Evolutionary conservation across 2,888 invertebrate species (phyloP).

Genomic region (Aleiodes leptofemur): DNA sequence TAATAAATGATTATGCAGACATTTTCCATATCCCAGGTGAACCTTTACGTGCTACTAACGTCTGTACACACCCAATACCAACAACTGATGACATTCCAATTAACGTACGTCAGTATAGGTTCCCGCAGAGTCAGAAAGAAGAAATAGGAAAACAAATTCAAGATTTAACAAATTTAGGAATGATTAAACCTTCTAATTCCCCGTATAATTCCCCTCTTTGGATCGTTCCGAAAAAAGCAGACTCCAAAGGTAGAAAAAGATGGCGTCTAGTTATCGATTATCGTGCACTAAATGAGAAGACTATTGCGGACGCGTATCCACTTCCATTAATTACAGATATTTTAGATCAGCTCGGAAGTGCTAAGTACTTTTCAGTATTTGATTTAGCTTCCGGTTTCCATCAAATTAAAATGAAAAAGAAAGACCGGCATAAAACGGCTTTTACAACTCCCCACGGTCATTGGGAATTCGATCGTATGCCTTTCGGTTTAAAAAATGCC

Average conservation of each 20-base stretch:
- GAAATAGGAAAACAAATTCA: conserved; percentile 62
- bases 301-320: too few species aligned
- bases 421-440: conserved; percentile 29
- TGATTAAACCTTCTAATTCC: conserved; percentile 54
- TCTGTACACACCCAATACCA: conserved; percentile 54
- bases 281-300: too few species aligned
- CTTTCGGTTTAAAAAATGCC: conserved; percentile 23
- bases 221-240: too few species aligned
- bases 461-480: conserved; percentile 25
- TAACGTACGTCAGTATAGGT: conserved; percentile 61
- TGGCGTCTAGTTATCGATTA: too few species aligned
- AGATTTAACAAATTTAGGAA: conserved; percentile 59
- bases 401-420: conserved; percentile 12
- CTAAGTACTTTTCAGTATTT: conserved; percentile 32
- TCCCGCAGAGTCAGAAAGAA: conserved; percentile 59
- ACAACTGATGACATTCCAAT: conserved; percentile 60
- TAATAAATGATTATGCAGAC: conserved; percentile 30
- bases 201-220: conserved; percentile 43
- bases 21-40: conserved; percentile 30
- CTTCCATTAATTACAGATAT: too few species aligned
- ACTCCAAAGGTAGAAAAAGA: too few species aligned
- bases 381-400: conserved; percentile 29
- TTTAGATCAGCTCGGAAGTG: conserved; percentile 31
- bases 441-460: conserved; percentile 34
- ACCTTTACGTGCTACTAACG: conserved; percentile 1